A percentile compares a stretch with the other conserved stretches of the same genome.
Conservation (phyloP, 2,113 vertebrate species). For the Nibea albiflora region DNA sequence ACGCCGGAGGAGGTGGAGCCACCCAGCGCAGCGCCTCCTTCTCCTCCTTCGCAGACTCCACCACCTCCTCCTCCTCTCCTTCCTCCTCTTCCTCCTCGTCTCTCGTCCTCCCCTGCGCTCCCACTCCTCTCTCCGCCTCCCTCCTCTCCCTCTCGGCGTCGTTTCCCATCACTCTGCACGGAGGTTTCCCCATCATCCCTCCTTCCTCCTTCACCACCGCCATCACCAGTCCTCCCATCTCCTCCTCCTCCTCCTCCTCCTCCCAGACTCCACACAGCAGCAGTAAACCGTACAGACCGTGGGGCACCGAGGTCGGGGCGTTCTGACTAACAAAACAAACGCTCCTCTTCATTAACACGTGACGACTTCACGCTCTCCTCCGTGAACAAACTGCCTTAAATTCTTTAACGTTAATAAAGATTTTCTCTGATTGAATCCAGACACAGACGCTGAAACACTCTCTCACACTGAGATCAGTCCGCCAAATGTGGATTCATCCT, state of each 20-base stretch:
- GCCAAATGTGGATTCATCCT: background rate
- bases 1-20: constrained; percentile 79
- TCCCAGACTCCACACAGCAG: constrained; percentile 83
- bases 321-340: constrained; percentile 79
- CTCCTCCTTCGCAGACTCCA: constrained; percentile 55
- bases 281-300: constrained; percentile 91
- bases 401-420: too few species aligned
- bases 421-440: too few species aligned
- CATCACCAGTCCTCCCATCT: constrained; percentile 78
- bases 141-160: constrained; percentile 90
- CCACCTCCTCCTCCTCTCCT: constrained; percentile 64
- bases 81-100: constrained; percentile 78
- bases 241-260: constrained; percentile 73
- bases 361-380: too few species aligned
- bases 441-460: too few species aligned
- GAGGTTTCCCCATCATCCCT: constrained; percentile 87
- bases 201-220: constrained; percentile 79
- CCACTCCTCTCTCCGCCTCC: constrained; percentile 88
- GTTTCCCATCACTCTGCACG: constrained; percentile 88
- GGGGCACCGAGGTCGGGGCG: constrained; percentile 95
- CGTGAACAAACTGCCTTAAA: too few species aligned
- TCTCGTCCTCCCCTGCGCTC: constrained; percentile 82
- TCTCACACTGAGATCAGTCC: too few species aligned
- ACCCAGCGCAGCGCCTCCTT: constrained; percentile 80
- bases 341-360: background rate